Evolutionary conservation across 2,888 invertebrate species (phyloP), one percentile per base, ranked within the genome.

Genomic region (Eupithecia tripunctaria): DNA sequence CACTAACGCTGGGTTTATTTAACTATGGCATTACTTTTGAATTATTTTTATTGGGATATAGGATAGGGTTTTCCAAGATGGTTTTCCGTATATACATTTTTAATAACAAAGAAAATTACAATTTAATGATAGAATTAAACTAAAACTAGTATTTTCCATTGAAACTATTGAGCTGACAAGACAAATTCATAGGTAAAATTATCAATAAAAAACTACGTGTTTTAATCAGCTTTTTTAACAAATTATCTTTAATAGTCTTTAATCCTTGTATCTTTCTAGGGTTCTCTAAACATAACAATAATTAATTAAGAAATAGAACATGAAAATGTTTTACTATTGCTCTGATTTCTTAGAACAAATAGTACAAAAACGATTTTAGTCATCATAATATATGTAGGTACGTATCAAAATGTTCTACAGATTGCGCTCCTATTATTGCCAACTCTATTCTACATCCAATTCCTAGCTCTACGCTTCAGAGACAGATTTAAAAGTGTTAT

Each of bases 401-500:
- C n/a, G n/a, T 47, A 47, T 47, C 43, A 47, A n/a, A 43, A 47
- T n/a, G 2, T 7, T 47, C 6, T 18, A 47, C n/a, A 10, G 32
- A 6, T 36, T 36, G 36, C 36, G 36, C 2, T 12, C 21, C 10
- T 21, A 14, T 18, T 18, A 32, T 32, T 62, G 12, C 18, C 60
- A n/a, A 32, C 10, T 63, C 62, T 32, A 63, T 18, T n/a, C 29
- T 63, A 10, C 18, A 8, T 10, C 8, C 7, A 32, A 27, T 36
- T 63, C 10, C 0, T 21, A 64, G 21, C 64, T 64, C 64, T 64
- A 64, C 25, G 21, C 32, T 36, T 25, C 15, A 64, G 64, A 36
- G 79, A 75, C 73, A 62, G 73, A 80, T 74, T 80, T 79, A 78
- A 78, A 78, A 72, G 29, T 64, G 73, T 76, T 77, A 70, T 70